Evolutionary conservation across 2,113 vertebrate species (phyloP), one percentile per base, ranked within the genome.

Genomic region (Erythrocercus mccallii): DNA sequence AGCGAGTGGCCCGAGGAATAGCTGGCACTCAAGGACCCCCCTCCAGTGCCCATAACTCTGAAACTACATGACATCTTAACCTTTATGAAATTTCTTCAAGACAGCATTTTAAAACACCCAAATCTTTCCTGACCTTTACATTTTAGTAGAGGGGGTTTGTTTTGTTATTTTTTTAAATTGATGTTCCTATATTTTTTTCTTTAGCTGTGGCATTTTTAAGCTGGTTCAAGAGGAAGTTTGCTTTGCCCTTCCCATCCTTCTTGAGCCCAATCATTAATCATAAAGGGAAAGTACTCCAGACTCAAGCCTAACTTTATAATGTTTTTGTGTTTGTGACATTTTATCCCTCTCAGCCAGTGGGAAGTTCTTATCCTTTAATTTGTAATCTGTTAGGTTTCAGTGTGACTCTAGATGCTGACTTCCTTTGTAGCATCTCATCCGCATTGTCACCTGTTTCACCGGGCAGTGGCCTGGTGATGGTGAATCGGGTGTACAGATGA

Each of bases 21-120:
- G 88, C 95, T 95, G 95, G 95, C 97, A 97, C 97, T 98, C 96
- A 97, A 66, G 81, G 91, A 94, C 96, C 97, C 98, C 97, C 97
- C 96, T 96, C 81, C 97, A 95, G 88, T 92, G 94, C 97, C 97
- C 90, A 72, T 97, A 98, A 98, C 96, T 98, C 97, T 98, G 98
- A 98, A 98, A 98, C 95, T 97, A 98, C 98, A 98, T 98, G 98
- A 98, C 98, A 98, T 98, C 98, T 98, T 98, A 98, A 98, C 98
- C 98, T 99, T 98, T 98, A 98, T 97, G 97, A 98, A 98, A 98
- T 97, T 97, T 97, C 98, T 98, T 97, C 97, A 94, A 98, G 98
- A 98, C 98, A 98, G 98, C 98, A 98, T 98, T 98, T 98, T 98
- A 98, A 98, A 98, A 98, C 98, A 98, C 97, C 98, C 98, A 98